phyloP scores from a whole-genome alignment of 1,140 invertebrate genomes.

The Proales similis region DNA sequence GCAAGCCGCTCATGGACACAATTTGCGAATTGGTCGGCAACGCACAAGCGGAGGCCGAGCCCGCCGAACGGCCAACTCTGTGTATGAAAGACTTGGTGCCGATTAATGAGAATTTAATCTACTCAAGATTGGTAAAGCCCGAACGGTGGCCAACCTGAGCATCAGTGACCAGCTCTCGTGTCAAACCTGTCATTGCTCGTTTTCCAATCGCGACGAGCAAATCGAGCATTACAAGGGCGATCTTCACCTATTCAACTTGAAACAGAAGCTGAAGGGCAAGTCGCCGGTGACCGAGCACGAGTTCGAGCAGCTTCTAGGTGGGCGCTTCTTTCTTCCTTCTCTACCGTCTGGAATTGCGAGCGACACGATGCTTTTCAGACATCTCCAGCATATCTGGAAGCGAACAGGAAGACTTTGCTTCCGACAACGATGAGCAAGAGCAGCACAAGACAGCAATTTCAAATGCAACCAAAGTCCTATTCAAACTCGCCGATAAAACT shows the following conservation, averaged over 20 bases:
- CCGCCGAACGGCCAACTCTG: no score
- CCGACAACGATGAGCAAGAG: constrained; percentile 40
- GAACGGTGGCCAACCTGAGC: not conserved
- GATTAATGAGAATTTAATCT: no score
- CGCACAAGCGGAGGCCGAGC: no score
- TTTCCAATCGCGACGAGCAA: constrained; percentile 8
- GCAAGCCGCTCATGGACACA: no score
- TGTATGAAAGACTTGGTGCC: no score
- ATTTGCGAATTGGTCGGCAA: no score
- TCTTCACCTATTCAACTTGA: constrained; percentile 48
- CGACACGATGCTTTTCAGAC: constrained; percentile 51
- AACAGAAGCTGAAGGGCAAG: constrained; percentile 41
- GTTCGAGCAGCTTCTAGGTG: constrained; percentile 47
- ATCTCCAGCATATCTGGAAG: constrained; percentile 69
- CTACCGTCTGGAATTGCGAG: not conserved
- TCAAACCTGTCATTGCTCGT: constrained; percentile 10
- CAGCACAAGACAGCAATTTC: not conserved
- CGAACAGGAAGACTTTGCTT: constrained; percentile 61
- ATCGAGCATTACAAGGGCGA: constrained; percentile 57
- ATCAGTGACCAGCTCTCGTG: not conserved
- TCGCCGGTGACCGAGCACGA: constrained; percentile 41
- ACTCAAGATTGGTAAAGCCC: no score
- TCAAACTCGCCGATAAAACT: constrained; percentile 61
- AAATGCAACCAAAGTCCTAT: constrained; percentile 61
- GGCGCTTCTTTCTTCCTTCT: not conserved